Percentiles rank a stretch among this genome's conserved stretches.
Conservation (phyloP, 2,113 vertebrate genomes). For the Promerops cafer region DNA sequence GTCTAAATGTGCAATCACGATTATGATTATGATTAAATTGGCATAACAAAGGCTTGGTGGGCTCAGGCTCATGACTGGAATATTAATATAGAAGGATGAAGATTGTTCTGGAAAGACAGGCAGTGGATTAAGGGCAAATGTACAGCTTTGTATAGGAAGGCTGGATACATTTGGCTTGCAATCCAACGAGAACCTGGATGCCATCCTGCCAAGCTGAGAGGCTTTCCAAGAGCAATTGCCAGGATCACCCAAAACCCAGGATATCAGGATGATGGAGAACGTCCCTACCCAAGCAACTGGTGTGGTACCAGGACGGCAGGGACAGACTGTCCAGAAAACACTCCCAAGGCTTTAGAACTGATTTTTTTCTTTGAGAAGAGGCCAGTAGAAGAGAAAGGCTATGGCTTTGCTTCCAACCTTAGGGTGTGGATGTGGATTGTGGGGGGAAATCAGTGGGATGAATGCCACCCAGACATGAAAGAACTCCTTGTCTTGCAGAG, state of each 20-base stretch:
- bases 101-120: neutral
- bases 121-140: neutral
- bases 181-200: neutral
- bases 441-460: neutral
- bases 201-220: neutral
- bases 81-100: neutral
- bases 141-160: neutral
- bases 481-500: neutral
- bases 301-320: neutral
- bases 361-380: neutral
- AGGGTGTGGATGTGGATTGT: rapidly evolving
- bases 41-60: slow-evolving; percentile 24
- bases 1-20: neutral
- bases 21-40: slow-evolving; percentile 34
- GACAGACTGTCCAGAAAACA: neutral
- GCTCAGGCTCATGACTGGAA: slow-evolving; percentile 18
- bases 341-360: neutral
- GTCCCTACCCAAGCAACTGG: rapidly evolving
- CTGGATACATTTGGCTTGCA: neutral
- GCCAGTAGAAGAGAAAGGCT: neutral
- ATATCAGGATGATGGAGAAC: neutral
- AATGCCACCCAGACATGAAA: neutral
- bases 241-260: neutral
- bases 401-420: neutral
- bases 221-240: neutral